Conservation (phyloP, 2,797 vertebrate species). For the Delichon dasypus region DNA sequence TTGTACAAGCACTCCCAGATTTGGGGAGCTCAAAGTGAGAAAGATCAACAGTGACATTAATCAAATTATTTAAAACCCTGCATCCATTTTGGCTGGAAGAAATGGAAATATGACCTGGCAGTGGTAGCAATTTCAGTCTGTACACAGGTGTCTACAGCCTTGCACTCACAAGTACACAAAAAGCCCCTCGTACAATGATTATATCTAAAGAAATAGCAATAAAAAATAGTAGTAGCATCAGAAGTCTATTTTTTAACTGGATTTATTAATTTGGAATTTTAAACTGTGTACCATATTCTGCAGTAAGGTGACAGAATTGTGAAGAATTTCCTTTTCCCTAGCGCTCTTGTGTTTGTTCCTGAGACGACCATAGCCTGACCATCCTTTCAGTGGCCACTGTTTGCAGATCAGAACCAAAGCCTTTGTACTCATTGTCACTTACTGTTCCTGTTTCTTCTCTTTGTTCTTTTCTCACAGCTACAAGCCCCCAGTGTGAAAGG, state of each 20-base stretch:
- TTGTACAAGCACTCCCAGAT: background rate
- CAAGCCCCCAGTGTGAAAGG: conserved; percentile 96
- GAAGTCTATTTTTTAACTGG: background rate
- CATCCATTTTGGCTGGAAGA: background rate
- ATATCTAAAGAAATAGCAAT: background rate
- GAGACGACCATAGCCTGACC: background rate
- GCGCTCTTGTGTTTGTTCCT: background rate
- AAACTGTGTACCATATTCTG: background rate
- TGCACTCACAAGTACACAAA: background rate
- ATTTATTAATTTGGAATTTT: background rate
- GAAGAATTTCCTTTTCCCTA: background rate
- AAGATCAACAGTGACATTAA: background rate
- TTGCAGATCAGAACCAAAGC: background rate
- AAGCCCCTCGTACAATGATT: background rate
- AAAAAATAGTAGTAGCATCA: background rate
- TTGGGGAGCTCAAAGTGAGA: background rate
- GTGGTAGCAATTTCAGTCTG: background rate
- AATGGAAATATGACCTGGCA: background rate
- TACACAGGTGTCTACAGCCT: background rate
- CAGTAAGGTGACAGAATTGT: background rate
- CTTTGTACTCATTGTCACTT: background rate
- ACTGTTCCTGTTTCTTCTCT: background rate
- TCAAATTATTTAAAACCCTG: background rate
- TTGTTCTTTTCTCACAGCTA: conserved; percentile 77
- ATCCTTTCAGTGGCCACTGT: background rate